Evolutionary conservation across 2,888 invertebrate species (phyloP), one percentile per base, ranked within the genome.

Genomic region (Rhyacophila evoluta): DNA sequence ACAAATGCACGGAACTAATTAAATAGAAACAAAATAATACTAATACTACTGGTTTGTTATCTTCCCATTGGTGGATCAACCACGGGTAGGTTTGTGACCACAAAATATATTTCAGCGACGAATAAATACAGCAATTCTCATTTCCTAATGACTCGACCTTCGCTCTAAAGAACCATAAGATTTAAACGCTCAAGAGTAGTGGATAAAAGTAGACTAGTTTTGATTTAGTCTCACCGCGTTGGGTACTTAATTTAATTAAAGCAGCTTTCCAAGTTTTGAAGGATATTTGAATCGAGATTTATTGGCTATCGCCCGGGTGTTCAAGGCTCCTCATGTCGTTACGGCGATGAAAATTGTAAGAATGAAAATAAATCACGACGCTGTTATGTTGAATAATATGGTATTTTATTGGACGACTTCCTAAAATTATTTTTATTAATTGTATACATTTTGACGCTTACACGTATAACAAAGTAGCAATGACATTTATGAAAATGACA

Each of bases 201-300:
- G 55, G 55, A 55, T 55, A 55, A 8, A 19, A 55, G 15, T 10
- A 55, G 25, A 55, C 55, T 19, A 55, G 55, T 12, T 55, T 15
- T 55, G 55, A 55, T 55, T 8, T 25, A 55, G 19, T 55, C 19
- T 55, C 8, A 19, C 55, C 19, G 15, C 55, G 55, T 5, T 25
- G 19, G 25, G 10, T 19, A 19, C 6, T 25, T 55, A 12, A 55
- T 55, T 8, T 55, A 55, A 55, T 55, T 55, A 55, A 55, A 55
- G 19, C 55, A 25, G 55, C 19, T 55, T 55, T 55, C 25, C 55
- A 55, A 55, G 55, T 55, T 55, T 55, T 55, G 55, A 55, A 55
- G 55, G 55, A 55, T 55, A 55, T 19, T 55, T 55, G 25, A 55
- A 55, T 55, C 25, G 25, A 25, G 25, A 55, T 55, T 55, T 55